Evolutionary conservation across 2,797 vertebrate genomes (phyloP), one percentile per base, ranked within the genome.

Genomic region (Channa striata): DNA sequence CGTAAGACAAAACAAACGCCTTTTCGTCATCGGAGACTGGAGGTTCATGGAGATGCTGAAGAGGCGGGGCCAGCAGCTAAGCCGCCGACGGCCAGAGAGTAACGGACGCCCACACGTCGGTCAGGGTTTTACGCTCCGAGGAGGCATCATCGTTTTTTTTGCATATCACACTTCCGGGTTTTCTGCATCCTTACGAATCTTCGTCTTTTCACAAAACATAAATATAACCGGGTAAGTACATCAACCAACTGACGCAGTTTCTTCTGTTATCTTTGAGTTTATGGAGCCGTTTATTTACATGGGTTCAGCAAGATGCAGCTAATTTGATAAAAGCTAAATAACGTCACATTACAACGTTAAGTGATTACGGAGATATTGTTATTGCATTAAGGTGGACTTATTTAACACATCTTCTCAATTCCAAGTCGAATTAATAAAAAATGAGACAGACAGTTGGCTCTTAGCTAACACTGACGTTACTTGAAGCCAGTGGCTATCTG

Each of bases 1-100:
- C 87, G 87, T 90, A 81, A 90, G 61, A 4, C 69, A 86, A 76
- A 90, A 87, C 81, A 90, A 90, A 82, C 78, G 0, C 77, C 79
- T 54, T 66, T 78, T 49, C 36, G 36, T 7, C 70, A n/a, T 11
- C 49, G 66, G 78, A 74, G 19, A 1, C 11, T 14, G 13, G n/a
- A 57, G 4, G 0, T 4, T 17, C 0, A 48, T 14, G 59, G 67
- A 53, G 80, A 79, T 46, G 60, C 67, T 60, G 14, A 0, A 6
- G 43, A 46, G 80, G 84, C 69, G 78, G 79, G 44, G 51, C 30
- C 34, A 72, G 60, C 20, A 17, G 60, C 13, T 25, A 36, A 17
- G 60, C 11, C 21, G 34, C 13, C 1, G 0, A 9, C 17, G 39
- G n/a, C 25, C 17, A 25, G 8, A 49, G 53, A 36, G 25, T 56